These are phyloP conservation scores for Eristalis pertinax DNA, from an alignment of 2,888 invertebrate genomes.

Conservation along the genomic window DNA sequence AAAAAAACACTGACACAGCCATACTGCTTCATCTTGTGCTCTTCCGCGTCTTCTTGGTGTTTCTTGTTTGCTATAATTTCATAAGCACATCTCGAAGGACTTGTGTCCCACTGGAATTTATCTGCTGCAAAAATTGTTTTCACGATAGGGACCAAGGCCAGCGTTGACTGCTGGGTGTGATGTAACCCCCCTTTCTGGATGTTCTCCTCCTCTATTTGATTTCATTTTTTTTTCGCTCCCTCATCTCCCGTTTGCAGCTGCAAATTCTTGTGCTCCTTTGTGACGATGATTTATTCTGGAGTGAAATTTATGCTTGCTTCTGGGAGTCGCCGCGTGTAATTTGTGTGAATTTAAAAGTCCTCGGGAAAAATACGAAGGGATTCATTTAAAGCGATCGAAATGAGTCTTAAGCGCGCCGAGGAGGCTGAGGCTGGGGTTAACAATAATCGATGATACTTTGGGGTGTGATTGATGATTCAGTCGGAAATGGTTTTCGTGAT, in stretches of 20 bases:
- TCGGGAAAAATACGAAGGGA: constrained; percentile 24
- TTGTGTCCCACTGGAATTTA: constrained; percentile 57
- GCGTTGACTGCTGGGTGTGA: background rate
- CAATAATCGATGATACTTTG: constrained; percentile 29
- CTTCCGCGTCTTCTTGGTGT: constrained; percentile 34
- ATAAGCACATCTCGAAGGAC: constrained; percentile 62
- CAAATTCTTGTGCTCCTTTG: constrained; percentile 37
- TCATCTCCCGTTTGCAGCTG: background rate
- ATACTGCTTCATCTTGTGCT: constrained; percentile 35
- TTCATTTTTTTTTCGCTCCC: background rate
- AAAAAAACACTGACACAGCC: constrained; percentile 34
- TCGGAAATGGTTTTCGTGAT: background rate
- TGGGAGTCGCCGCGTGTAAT: constrained; percentile 26
- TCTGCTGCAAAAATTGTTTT: constrained; percentile 52
- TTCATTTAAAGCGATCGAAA: constrained; percentile 26
- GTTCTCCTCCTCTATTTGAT: background rate
- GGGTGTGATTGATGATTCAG: constrained; percentile 18
- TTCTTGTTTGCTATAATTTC: constrained; percentile 57
- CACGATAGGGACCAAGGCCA: constrained; percentile 31
- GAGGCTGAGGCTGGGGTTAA: background rate
- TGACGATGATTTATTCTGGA: constrained; percentile 57
- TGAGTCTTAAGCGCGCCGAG: constrained; percentile 8
- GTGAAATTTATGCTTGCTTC: constrained; percentile 51
- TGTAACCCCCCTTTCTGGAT: background rate
- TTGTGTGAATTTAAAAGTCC: constrained; percentile 51